Conservation (phyloP, 2,113 vertebrate genomes). For the Chaetodon auriga region DNA sequence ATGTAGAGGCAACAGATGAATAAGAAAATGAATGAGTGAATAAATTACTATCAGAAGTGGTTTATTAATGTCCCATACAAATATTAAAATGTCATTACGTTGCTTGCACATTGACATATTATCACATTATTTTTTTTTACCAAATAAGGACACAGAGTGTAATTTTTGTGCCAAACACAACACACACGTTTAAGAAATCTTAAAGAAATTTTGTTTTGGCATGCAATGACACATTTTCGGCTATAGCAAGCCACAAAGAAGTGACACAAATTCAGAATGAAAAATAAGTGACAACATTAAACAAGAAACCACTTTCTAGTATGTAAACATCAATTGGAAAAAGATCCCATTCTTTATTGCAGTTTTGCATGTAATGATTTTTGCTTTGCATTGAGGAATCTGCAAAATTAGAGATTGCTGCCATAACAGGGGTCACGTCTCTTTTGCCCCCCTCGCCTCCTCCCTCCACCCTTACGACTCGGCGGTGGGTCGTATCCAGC, state of each 20-base stretch:
- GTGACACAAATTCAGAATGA: constrained; percentile 6
- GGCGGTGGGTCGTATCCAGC: constrained; percentile 88
- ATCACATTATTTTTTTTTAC: constrained; percentile 3
- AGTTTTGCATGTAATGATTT: background rate
- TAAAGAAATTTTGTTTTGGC: background rate
- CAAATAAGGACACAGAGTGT: constrained; percentile 26
- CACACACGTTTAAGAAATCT: background rate
- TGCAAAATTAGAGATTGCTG: constrained; percentile 24
- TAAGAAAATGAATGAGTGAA: background rate
- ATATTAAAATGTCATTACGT: background rate
- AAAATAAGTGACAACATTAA: background rate
- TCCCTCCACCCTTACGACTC: constrained; percentile 71
- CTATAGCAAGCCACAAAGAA: constrained; percentile 10
- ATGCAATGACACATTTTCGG: constrained; percentile 15
- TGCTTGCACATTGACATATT: background rate
- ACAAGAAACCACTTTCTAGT: background rate
- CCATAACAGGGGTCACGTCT: background rate
- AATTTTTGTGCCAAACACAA: background rate
- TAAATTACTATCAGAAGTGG: background rate
- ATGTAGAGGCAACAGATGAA: background rate
- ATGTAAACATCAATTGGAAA: constrained; percentile 40
- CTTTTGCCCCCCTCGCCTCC: background rate
- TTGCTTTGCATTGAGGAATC: background rate
- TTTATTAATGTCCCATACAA: constrained; percentile 44
- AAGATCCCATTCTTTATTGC: background rate